phyloP scores from a whole-genome alignment of 2,797 vertebrate species.

The Acrossocheilus wenchowensis region DNA sequence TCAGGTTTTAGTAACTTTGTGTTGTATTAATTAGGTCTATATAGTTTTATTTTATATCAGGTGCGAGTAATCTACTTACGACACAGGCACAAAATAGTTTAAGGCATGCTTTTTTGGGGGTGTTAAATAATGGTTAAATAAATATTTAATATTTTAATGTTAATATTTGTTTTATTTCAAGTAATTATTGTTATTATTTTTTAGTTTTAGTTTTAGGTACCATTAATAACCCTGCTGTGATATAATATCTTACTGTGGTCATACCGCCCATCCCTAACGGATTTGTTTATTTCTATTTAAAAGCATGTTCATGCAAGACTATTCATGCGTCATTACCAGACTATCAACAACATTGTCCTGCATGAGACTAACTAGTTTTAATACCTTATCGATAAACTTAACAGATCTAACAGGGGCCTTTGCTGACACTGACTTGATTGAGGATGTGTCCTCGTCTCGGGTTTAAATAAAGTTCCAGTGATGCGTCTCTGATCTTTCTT shows the following conservation, averaged over 20 bases:
- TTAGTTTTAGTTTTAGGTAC: background rate
- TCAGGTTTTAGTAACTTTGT: too few species aligned
- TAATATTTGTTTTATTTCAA: background rate
- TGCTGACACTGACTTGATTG: conserved; percentile 5
- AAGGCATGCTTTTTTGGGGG: too few species aligned
- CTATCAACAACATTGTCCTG: conserved; percentile 34
- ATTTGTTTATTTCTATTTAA: background rate
- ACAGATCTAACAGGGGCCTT: background rate
- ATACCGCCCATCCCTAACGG: background rate
- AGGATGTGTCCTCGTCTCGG: background rate
- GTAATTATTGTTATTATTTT: background rate
- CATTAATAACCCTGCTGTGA: background rate
- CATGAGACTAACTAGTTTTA: conserved; percentile 46
- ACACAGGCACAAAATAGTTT: too few species aligned
- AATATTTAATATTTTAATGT: background rate
- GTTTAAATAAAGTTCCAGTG: background rate
- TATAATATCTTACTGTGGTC: background rate
- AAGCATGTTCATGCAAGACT: conserved; percentile 29
- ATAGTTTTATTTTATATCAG: too few species aligned
- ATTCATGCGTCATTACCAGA: conserved; percentile 5
- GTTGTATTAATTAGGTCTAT: too few species aligned
- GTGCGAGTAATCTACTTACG: too few species aligned
- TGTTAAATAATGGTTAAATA: too few species aligned
- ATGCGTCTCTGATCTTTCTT: conserved; percentile 30
- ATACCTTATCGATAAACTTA: conserved; percentile 20